Evolutionary conservation across 2,797 vertebrate species (phyloP).

Genomic region (Saxicola maurus): DNA sequence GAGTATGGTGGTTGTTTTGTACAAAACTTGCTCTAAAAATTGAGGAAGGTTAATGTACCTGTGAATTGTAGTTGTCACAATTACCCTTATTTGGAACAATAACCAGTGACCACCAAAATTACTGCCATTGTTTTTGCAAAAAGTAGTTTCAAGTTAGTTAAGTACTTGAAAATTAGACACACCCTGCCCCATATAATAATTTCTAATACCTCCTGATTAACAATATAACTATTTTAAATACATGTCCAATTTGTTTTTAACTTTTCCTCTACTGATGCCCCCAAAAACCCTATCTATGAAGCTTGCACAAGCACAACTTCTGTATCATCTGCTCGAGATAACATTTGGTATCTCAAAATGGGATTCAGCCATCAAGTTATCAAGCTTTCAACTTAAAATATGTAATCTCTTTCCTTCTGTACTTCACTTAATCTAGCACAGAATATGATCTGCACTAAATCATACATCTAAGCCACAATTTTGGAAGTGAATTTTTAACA

Average conservation of each 20-base stretch:
- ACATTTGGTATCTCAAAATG: neutral
- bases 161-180: neutral
- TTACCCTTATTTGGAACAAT: neutral
- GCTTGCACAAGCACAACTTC: neutral
- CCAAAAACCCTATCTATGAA: neutral
- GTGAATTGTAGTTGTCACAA: neutral
- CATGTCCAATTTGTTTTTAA: neutral
- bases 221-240: neutral
- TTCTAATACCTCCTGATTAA: neutral
- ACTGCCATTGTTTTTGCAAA: neutral
- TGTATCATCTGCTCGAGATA: neutral
- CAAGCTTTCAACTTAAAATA: neutral
- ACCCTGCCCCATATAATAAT: rapidly evolving
- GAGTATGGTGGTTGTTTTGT: neutral
- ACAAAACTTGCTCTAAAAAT: neutral
- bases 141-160: neutral
- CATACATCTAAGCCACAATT: neutral
- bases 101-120: neutral
- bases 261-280: neutral
- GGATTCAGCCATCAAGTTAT: neutral
- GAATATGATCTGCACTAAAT: neutral
- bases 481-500: neutral
- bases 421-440: neutral
- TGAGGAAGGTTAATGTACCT: neutral
- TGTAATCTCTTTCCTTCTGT: neutral